These are phyloP conservation scores for Blastomussa wellsi DNA, from an alignment of 92 coral and sea anemone genomes.

Conservation along the genomic window DNA sequence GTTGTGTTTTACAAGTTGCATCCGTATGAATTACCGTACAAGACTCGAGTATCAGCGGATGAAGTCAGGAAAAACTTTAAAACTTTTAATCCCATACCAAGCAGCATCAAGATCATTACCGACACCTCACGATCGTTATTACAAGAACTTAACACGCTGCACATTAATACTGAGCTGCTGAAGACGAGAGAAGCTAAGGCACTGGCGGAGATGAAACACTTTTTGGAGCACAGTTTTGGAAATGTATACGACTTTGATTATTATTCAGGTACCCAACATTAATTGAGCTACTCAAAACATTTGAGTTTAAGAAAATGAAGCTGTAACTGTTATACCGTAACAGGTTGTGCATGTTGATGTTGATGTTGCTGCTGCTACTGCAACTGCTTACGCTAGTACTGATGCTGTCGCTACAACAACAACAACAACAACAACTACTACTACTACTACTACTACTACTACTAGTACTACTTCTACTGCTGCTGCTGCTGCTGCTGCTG, in stretches of 20 bases:
- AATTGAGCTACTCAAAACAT: too few relatives aligned
- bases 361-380: neutral
- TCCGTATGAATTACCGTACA: conserved; percentile 67
- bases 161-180: conserved; percentile 47
- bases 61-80: conserved; percentile 54
- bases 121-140: conserved; percentile 68
- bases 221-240: conserved; percentile 85
- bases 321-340: too few relatives aligned
- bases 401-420: neutral
- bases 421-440: neutral
- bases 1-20: conserved; percentile 56
- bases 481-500: neutral
- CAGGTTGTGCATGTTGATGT: too few relatives aligned
- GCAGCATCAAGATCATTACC: conserved; percentile 59
- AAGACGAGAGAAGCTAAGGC: conserved; percentile 83
- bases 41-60: conserved; percentile 42
- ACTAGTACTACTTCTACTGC: neutral
- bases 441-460: neutral
- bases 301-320: too few relatives aligned
- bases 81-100: conserved; percentile 76
- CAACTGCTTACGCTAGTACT: neutral
- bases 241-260: conserved; percentile 84
- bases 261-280: conserved; percentile 64
- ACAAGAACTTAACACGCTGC: conserved; percentile 47
- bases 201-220: conserved; percentile 66